Evolutionary conservation across 2,888 invertebrate genomes (phyloP), one percentile per base, ranked within the genome.

Genomic region (Agriopis aurantiaria): DNA sequence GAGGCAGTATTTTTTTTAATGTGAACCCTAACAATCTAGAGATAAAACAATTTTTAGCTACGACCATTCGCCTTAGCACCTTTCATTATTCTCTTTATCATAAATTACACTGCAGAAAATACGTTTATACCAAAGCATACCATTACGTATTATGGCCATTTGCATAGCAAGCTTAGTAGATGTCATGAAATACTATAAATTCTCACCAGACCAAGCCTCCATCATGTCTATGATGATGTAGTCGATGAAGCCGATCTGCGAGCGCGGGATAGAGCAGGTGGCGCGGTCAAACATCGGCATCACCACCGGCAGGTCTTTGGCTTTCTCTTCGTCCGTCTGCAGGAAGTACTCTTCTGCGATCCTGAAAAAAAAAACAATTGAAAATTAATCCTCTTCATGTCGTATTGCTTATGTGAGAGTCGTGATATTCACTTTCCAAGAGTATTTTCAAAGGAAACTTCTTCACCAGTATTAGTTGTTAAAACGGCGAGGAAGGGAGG

Each of bases 211-310:
- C 99, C 99, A 99, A 45, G 98, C 98, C 85, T 99, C 98, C 95
- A 99, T 98, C 98, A 99, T 99, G 85, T 99, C 99, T 81, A 98
- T 98, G 82, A 99, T 98, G 86, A 99, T 99, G 93, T 97, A 99
- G 91, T 99, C 99, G 76, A 99, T 97, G 92, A 99, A 99, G 68
- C 99, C 98, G 82, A 98, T 98, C 95, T 99, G 99, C 71, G 99
- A 98, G 92, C 99, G 98, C 65, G 99, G 99, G 87, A 99, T 98
- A 83, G 99, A 99, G 93, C 99, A 99, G 1, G 98, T 97, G 71
- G 96, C 95, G 72, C 99, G 96, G 91, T 99, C 99, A 91, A 99
- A 99, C 96, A 99, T 97, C 9, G 99, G 99, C 99, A 99, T 99
- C 75, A 99, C 98, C 9, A 99, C 98, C 0, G 99, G 99, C 82